A percentile compares a stretch with the other conserved stretches of the same genome.
These are phyloP conservation scores for Mamestra brassicae DNA, from an alignment of 2,888 invertebrate species.

Conservation along the genomic window DNA sequence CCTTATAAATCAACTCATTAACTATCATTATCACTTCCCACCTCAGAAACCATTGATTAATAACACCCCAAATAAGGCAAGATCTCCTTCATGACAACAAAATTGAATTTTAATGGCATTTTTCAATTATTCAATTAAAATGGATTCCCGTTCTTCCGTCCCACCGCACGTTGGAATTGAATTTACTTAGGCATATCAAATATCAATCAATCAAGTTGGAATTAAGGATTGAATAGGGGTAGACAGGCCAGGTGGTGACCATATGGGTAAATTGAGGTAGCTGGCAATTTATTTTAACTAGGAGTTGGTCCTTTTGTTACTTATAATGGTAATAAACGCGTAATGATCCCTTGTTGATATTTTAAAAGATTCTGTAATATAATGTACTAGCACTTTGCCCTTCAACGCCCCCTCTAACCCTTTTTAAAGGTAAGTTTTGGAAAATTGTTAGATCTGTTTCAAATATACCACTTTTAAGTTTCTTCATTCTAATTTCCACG, in stretches of 20 bases:
- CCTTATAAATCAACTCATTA: slow-evolving; percentile 11
- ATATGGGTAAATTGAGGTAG: slow-evolving; percentile 3
- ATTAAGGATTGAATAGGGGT: slow-evolving; percentile 32
- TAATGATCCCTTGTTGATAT: no score
- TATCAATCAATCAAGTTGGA: slow-evolving; percentile 54
- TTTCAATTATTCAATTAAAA: slow-evolving; percentile 64
- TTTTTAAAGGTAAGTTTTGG: no score
- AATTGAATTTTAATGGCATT: slow-evolving; percentile 70
- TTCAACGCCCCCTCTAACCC: no score
- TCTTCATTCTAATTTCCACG: no score
- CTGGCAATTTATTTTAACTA: neutral
- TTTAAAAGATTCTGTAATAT: no score
- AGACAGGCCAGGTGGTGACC: slow-evolving; percentile 37
- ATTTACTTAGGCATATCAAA: slow-evolving; percentile 52
- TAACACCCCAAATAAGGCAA: slow-evolving; percentile 34
- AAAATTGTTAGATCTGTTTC: no score
- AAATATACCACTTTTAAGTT: no score
- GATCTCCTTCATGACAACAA: slow-evolving; percentile 33
- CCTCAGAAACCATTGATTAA: slow-evolving; percentile 30
- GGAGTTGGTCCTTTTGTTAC: neutral
- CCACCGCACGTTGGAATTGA: slow-evolving; percentile 39
- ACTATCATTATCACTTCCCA: slow-evolving; percentile 7
- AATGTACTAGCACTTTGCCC: no score
- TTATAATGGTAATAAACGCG: no score
- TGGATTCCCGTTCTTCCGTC: slow-evolving; percentile 7